These are phyloP conservation scores for Gnatocerus cornutus DNA, from an alignment of 2,888 invertebrate species.

Conservation along the genomic window DNA sequence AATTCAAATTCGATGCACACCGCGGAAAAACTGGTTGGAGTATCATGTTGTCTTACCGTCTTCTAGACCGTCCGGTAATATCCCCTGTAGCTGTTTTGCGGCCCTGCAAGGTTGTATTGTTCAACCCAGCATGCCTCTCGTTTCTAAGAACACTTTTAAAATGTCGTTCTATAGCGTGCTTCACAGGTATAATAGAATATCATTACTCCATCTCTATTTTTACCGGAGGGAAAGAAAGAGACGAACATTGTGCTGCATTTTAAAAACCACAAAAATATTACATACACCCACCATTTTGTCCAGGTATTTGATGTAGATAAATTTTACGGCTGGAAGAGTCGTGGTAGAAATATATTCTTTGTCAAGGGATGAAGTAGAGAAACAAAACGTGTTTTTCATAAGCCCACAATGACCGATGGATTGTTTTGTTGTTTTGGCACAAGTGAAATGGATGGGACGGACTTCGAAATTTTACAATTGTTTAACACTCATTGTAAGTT, in stretches of 20 bases:
- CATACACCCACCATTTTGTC: slow-evolving; percentile 34
- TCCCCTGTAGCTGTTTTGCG: slow-evolving; percentile 43
- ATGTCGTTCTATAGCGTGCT: slow-evolving; percentile 47
- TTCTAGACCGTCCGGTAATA: slow-evolving; percentile 39
- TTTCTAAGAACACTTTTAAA: slow-evolving; percentile 46
- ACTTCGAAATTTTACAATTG: too few relatives aligned
- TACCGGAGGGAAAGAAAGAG: slow-evolving; percentile 24
- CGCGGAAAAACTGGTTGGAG: slow-evolving; percentile 53
- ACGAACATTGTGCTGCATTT: slow-evolving; percentile 12
- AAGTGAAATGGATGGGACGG: neutral
- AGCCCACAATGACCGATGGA: slow-evolving; percentile 15
- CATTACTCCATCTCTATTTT: slow-evolving; percentile 33
- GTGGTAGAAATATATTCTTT: slow-evolving; percentile 32
- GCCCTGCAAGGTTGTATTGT: slow-evolving; percentile 52
- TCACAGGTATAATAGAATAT: slow-evolving; percentile 47
- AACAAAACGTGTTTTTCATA: slow-evolving; percentile 24
- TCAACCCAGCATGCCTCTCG: slow-evolving; percentile 47
- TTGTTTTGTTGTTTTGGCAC: slow-evolving; percentile 28
- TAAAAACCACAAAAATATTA: slow-evolving; percentile 39
- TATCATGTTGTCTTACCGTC: slow-evolving; percentile 46
- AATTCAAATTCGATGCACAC: slow-evolving; percentile 51
- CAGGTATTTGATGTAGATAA: slow-evolving; percentile 41
- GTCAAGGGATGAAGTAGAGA: slow-evolving; percentile 27
- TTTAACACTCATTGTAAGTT: neutral
- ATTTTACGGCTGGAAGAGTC: slow-evolving; percentile 23